Evolutionary conservation across 2,797 vertebrate species (phyloP), one percentile per base, ranked within the genome.

Genomic region (Babyrousa celebensis): DNA sequence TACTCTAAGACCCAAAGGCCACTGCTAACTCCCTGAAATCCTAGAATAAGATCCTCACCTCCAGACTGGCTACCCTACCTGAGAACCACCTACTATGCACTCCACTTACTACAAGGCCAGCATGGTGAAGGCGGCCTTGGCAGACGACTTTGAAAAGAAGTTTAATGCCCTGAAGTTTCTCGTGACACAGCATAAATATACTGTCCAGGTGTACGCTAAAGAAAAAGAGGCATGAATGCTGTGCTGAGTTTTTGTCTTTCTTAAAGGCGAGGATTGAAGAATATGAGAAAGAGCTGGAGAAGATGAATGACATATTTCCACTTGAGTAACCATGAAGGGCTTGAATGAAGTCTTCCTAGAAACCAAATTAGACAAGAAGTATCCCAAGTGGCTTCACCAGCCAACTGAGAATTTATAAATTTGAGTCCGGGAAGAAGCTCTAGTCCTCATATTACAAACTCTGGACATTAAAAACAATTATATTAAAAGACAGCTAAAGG

Each of bases 71-170:
- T 0, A 98, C 98, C 4, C 98, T 99, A 71, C 99, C 99, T 10
- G 99, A 99, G 98, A 98, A 99, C 99, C 99, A 36, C 98, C 97
- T 0, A 0, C 97, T 84, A 99, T 99, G 0, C 99, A 99, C 97
- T 99, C 99, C 99, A 99, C 93, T 89, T 97, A 97, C 97, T 99
- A 99, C 98, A 99, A 94, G 98, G 93, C 96, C 11, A 52, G 97
- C 0, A 96, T 99, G 95, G 99, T 98, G 40, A 99, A 99, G 92
- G 62, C 99, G 0, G 99, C 99, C 14, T 98, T 99, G 98, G 99
- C 99, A 95, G 99, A 99, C 70, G 99, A 99, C 91, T 99, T 99
- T 98, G 99, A 99, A 98, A 99, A 99, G 97, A 99, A 99, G 99
- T 99, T 99, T 96, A 99, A 97, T 75, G 99, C 98, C 1, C 97